Evolutionary conservation across 2,113 vertebrate species (phyloP).

Genomic region (Salvelinus fontinalis): DNA sequence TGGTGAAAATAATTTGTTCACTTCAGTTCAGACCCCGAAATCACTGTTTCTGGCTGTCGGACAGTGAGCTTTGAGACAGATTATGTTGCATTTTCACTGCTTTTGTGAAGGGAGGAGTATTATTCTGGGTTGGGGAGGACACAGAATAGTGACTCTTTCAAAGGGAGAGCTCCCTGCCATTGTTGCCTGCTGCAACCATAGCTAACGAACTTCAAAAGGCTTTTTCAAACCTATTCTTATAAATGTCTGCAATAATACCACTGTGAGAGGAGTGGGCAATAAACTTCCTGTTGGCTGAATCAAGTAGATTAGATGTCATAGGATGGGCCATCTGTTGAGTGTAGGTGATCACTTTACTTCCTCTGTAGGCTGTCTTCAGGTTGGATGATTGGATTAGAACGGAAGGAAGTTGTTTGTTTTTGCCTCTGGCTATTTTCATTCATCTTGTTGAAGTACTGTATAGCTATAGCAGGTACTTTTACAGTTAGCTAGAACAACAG

Average conservation of each 20-base stretch:
- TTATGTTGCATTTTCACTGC: conserved; percentile 74
- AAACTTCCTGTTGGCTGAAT: conserved; percentile 51
- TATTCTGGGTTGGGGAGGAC: conserved; percentile 67
- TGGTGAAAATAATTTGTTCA: conserved; percentile 34
- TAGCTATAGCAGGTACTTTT: conserved; percentile 28
- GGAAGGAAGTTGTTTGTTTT: conserved; percentile 59
- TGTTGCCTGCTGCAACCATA: conserved; percentile 69
- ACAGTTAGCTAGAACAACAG: conserved; percentile 48
- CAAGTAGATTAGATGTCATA: conserved; percentile 63
- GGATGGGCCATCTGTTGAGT: conserved; percentile 65
- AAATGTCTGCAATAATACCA: conserved; percentile 64
- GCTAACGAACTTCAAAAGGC: conserved; percentile 68
- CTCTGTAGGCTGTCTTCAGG: conserved; percentile 23
- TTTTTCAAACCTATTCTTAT: conserved; percentile 67
- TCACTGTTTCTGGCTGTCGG: conserved; percentile 54
- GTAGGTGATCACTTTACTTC: conserved; percentile 58
- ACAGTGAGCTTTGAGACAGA: conserved; percentile 73
- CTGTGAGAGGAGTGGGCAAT: conserved; percentile 56
- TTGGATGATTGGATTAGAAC: conserved; percentile 52
- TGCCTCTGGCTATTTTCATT: conserved; percentile 54
- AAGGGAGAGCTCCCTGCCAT: conserved; percentile 63
- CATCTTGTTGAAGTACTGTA: conserved; percentile 14
- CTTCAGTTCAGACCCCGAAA: conserved; percentile 5
- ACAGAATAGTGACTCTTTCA: conserved; percentile 77
- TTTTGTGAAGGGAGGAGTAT: conserved; percentile 73